phyloP scores from a whole-genome alignment of 2,888 invertebrate genomes.

The Phaonia tiefii region DNA sequence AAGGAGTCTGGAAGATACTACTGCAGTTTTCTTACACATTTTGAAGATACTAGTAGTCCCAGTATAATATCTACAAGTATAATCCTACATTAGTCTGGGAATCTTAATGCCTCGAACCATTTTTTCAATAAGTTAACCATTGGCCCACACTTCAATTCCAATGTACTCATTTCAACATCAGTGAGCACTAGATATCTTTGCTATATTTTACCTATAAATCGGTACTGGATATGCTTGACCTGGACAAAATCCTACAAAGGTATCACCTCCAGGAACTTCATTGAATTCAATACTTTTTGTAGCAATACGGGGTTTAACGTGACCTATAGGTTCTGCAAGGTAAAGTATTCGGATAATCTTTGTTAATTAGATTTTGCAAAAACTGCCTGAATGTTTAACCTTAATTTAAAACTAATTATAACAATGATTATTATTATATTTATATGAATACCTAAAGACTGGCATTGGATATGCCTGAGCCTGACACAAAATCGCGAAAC shows the following conservation, averaged over 20 bases:
- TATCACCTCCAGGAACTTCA: constrained; percentile 71
- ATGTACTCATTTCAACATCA: no score
- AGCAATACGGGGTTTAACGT: constrained; percentile 77
- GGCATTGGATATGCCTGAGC: constrained; percentile 89
- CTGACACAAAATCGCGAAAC: constrained; percentile 86
- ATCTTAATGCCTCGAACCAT: not conserved
- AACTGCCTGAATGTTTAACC: constrained; percentile 59
- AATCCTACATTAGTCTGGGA: not conserved
- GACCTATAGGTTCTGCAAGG: constrained; percentile 77
- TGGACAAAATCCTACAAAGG: constrained; percentile 82
- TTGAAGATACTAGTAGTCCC: no score
- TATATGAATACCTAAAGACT: constrained; percentile 84
- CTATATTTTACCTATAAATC: constrained; percentile 83
- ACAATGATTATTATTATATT: not conserved
- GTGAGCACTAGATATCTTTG: no score
- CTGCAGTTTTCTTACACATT: no score
- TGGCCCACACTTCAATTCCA: no score
- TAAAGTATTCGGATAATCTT: not conserved
- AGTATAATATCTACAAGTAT: no score
- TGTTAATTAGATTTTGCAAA: not conserved
- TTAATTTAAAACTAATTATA: not conserved
- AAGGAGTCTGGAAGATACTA: no score
- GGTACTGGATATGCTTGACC: constrained; percentile 87
- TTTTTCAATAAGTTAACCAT: constrained; percentile 3
- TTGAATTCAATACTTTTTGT: constrained; percentile 78